Base-by-base conservation (phyloP, 2,797 vertebrate species). In the Neosilurus hyrtlii region DNA sequence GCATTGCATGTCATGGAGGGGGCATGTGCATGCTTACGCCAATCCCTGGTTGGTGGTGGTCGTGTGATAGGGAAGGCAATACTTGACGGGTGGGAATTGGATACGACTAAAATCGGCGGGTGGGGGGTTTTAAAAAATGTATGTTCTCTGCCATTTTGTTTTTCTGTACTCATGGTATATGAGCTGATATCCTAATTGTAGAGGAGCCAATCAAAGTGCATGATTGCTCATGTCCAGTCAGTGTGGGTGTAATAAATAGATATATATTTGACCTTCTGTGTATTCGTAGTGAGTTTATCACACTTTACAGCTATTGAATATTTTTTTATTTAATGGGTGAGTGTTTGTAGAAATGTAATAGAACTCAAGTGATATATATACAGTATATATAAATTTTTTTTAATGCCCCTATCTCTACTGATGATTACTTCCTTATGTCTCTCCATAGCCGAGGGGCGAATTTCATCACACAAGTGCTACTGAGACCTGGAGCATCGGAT, bases 401-500 rank as follows among this genome's bases (percentile, higher is more conserved):
- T 61, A 65, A 14, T 65, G 37, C 37, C n/a, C 22, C 83, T 61
- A 72, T 37, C 12, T 11, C 37, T 56, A 2, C 43, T 68, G 18
- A 11, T 52, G 18, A n/a, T 5, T 49, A 3, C 35, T 49, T 52
- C 65, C 24, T 59, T 52, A 14, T 82, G 6, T 73, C 37, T 63
- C 4, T 56, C 71, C 83, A 16, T 57, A 96, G 98, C 87, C 97
- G 98, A 67, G 97, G 96, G 66, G 98, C 98, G 87, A 99, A 99
- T 92, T 98, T 97, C 87, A 49, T 99, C 88, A 96, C 96, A 85
- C 98, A 99, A 87, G 93, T 99, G 85, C 90, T 99, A 88, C 91
- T 99, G 91, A 94, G 97, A 92, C 98, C 98, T 0, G 96, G 96
- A 51, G 96, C 96, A 37, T 98, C 98, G 9, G 98, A 99, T 86